Base-by-base conservation (phyloP, 2,888 invertebrate genomes). In the Venustoraphidia nigricollis region DNA sequence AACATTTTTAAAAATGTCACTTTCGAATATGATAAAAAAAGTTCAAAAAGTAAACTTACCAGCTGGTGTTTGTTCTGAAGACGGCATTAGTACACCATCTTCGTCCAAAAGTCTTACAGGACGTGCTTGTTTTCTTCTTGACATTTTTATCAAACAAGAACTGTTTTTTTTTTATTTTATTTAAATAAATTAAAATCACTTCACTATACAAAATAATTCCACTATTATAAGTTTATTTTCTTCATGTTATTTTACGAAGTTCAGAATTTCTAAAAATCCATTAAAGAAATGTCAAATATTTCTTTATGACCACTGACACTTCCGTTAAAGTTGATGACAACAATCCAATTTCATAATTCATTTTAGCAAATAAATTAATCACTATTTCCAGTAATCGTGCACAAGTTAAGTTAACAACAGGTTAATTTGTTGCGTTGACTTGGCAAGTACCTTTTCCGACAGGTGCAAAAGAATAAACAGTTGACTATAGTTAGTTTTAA, bases 41-140 rank as follows among this genome's bases (percentile, higher is more conserved):
- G 9, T 41, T 41, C 2, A 10, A 41, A 41, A 41, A 17, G 8
- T 8, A 10, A 27, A 59, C 61, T 62, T 61, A 63, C 63, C 63
- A 56, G 56, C 53, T 54, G 54, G 53, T 49, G 46, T 49, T 38
- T 50, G 54, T 44, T 53, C 54, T 53, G 57, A 55, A 54, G 52
- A 53, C 50, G 11, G 56, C 53, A 49, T 52, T 50, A 50, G 55
- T 52, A 52, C 64, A 55, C 66, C 68, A 54, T 71, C 72, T 54
- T 69, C 67, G 60, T 72, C 71, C 53, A 69, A 66, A 56, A 70
- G 66, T 53, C 70, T 65, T 56, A 69, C 70, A 54, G 73, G 73
- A 54, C 72, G 65, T 46, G 71, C 71, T 59, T 73, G 73, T 64
- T 73, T 73, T 60, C 73, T 63, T 52, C 73, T 67, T 56, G 73